phyloP scores from a whole-genome alignment of 2,797 vertebrate genomes.

The Babyrousa celebensis region DNA sequence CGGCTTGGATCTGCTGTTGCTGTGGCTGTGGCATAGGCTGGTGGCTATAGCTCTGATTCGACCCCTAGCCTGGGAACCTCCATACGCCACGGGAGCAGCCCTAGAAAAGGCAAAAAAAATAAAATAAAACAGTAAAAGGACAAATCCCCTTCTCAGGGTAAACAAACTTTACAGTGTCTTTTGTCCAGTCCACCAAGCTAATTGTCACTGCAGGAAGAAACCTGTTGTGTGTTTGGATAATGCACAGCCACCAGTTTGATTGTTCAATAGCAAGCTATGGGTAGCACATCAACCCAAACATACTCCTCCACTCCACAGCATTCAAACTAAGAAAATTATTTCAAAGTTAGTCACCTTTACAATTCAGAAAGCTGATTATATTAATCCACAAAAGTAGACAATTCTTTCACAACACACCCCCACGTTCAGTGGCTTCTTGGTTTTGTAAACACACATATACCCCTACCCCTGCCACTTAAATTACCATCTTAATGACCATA shows the following conservation, averaged over 20 bases:
- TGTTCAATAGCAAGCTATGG: not conserved
- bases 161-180: not conserved
- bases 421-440: not conserved
- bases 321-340: not conserved
- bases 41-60: too few species aligned
- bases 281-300: not conserved
- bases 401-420: not conserved
- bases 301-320: not conserved
- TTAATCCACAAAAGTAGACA: not conserved
- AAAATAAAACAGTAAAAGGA: not conserved
- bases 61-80: too few species aligned
- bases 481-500: not conserved
- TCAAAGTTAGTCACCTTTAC: not conserved
- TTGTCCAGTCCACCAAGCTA: not conserved
- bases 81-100: too few species aligned
- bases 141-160: not conserved
- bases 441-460: not conserved
- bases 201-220: not conserved
- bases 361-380: not conserved
- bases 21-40: too few species aligned
- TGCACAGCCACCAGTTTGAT: not conserved
- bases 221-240: not conserved
- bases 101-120: too few species aligned
- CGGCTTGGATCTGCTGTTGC: too few species aligned
- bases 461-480: not conserved